These are phyloP conservation scores for Gobionotothen gibberifrons DNA, from an alignment of 2,797 vertebrate species.

Conservation along the genomic window DNA sequence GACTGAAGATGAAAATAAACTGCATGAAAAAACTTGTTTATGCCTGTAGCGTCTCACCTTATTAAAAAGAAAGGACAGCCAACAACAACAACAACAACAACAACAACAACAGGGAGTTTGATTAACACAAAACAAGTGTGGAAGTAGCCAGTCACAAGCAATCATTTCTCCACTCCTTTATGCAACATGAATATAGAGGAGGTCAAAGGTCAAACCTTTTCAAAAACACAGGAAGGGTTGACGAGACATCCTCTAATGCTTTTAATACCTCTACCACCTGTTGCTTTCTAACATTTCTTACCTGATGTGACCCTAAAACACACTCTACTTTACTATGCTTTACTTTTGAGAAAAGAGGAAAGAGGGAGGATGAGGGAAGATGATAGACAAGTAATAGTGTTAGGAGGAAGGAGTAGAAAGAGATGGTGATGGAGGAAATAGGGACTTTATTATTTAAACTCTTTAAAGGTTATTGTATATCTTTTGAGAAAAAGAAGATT, in stretches of 20 bases:
- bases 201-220: constrained; percentile 40
- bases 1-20: too few species aligned
- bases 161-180: constrained; percentile 44
- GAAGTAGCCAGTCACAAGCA: constrained; percentile 18
- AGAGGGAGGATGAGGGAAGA: background rate
- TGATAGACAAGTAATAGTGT: background rate
- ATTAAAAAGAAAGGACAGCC: background rate
- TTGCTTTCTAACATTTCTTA: background rate
- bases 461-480: background rate
- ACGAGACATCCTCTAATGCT: constrained; percentile 32
- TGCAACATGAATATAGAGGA: constrained; percentile 4
- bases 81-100: constrained; percentile 25
- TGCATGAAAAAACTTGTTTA: too few species aligned
- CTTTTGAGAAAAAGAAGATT: background rate
- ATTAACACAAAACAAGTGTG: background rate
- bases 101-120: constrained; percentile 25
- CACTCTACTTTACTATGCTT: background rate
- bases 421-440: background rate
- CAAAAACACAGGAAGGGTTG: constrained; percentile 53
- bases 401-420: background rate
- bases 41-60: too few species aligned
- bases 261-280: constrained; percentile 18
- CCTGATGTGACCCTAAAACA: background rate
- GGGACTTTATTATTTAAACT: background rate
- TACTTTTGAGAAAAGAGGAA: background rate